Evolutionary conservation across 2,113 vertebrate species (phyloP), one percentile per base, ranked within the genome.

Genomic region (Corapipo altera): DNA sequence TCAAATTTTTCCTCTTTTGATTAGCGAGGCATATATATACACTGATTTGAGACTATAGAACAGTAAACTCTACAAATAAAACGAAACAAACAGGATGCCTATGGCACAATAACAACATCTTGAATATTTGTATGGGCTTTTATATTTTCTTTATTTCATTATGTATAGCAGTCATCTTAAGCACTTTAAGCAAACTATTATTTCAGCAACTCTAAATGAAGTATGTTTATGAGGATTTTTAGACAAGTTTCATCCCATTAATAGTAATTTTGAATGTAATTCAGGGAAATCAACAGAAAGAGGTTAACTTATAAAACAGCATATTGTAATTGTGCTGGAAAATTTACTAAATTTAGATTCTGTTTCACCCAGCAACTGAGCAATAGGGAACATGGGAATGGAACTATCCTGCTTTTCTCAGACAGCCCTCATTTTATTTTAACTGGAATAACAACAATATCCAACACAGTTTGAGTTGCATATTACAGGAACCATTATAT

Each of bases 301-400:
- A 75, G 19, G 41, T 17, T 65, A 67, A 86, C n/a, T 62, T 83
- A 78, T 82, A 78, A 85, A 89, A 18, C 41, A 66, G 14, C n/a
- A 70, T 83, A 73, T 37, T 65, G 4, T 58, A 88, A 93, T 16
- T 70, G 48, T 67, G 32, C 70, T 92, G 81, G 87, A 95, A 95
- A 89, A 82, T n/a, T n/a, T 84, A 59, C 95, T 94, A 96, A 77
- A 95, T 96, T 95, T 96, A 95, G 95, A 88, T 80, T 91, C 71
- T 49, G 23, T 72, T 88, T 80, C n/a, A 61, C 19, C 18, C 69
- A 84, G 72, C 66, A 88, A 77, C 65, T 65, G 54, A 94, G 78
- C 35, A 93, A 64, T 51, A 76, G 72, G 23, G 46, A 88, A 85
- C 93, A 94, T 92, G 92, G 95, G 93, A 95, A 87, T 89, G 46